These are phyloP conservation scores for Eptesicus fuscus DNA, from an alignment of 2,113 vertebrate genomes.

Conservation along the genomic window DNA sequence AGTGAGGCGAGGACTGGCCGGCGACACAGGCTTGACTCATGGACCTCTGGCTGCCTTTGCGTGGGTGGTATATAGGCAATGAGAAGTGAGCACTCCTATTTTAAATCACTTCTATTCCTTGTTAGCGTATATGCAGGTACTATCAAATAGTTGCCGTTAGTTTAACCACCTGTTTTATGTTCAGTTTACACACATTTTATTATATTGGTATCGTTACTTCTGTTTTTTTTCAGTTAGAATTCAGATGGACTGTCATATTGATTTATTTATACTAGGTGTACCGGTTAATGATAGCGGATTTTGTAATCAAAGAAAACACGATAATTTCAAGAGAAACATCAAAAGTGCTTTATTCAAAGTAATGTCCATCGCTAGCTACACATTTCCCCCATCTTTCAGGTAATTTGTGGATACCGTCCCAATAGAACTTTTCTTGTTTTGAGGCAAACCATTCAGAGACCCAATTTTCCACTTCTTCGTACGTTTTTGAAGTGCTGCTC, in stretches of 20 bases:
- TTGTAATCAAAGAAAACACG: too few relatives aligned
- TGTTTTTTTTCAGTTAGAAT: neutral
- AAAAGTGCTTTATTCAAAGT: too few relatives aligned
- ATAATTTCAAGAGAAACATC: too few relatives aligned
- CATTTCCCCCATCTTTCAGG: too few relatives aligned
- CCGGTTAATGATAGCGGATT: too few relatives aligned
- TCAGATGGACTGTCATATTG: neutral
- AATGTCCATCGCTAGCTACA: too few relatives aligned
- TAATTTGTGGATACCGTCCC: too few relatives aligned
- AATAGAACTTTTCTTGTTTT: too few relatives aligned
- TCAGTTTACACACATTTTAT: neutral
- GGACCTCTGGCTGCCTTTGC: neutral
- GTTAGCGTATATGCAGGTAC: accelerated
- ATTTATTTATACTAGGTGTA: neutral
- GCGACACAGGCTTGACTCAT: neutral
- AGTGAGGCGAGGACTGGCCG: neutral
- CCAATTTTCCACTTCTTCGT: too few relatives aligned
- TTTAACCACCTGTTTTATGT: neutral
- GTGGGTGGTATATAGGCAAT: accelerated
- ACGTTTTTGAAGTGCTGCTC: too few relatives aligned
- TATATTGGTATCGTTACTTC: neutral
- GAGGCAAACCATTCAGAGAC: too few relatives aligned
- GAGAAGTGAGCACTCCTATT: neutral
- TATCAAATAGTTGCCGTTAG: neutral
- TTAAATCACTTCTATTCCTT: neutral